Base-by-base conservation (phyloP, 1,140 invertebrate genomes). In the Drosophila lacertosa region DNA sequence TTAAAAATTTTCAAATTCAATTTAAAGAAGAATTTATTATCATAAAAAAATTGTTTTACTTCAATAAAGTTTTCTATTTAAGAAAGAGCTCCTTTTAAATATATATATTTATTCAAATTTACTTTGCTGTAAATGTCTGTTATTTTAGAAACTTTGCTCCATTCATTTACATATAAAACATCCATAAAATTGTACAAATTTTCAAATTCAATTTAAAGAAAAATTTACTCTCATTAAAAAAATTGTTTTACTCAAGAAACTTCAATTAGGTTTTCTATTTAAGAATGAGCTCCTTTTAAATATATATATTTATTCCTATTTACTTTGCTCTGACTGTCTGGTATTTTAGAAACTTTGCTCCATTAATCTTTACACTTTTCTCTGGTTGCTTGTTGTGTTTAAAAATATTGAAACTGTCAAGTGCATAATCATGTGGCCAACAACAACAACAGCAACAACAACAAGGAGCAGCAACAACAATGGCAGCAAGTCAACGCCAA, bases 321-420 rank as follows among this genome's bases (percentile, higher is more conserved):
- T n/a, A n/a, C n/a, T n/a, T n/a, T n/a, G n/a, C n/a, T n/a, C n/a
- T n/a, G n/a, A n/a, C 35, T 55, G 59, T 48, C 69, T 33, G 33
- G 20, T 57, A 22, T 51, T 26, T 50, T 53, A 20, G 13, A 32
- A 39, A 60, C 42, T 50, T 57, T 63, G 42, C 40, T 65, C 64
- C 72, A 83, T 83, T 83, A 76, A 86, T 84, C 81, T 83, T 75
- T 5, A 10, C 37, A 51, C 53, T 40, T 53, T 44, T 26, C 54
- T 59, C 33, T 33, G 48, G 16, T 62, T 44, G 45, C 67, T 83
- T 75, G 75, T 84, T 84, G 60, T 42, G 67, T 55, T 55, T 67
- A 75, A 78, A 84, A 84, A 84, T 84, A 80, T 84, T 78, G 81
- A 78, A 76, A 80, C 72, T 84, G 80, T 80, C 76, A 86, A 75